phyloP scores from a whole-genome alignment of 2,888 invertebrate species.

The Hypsopygia costalis region DNA sequence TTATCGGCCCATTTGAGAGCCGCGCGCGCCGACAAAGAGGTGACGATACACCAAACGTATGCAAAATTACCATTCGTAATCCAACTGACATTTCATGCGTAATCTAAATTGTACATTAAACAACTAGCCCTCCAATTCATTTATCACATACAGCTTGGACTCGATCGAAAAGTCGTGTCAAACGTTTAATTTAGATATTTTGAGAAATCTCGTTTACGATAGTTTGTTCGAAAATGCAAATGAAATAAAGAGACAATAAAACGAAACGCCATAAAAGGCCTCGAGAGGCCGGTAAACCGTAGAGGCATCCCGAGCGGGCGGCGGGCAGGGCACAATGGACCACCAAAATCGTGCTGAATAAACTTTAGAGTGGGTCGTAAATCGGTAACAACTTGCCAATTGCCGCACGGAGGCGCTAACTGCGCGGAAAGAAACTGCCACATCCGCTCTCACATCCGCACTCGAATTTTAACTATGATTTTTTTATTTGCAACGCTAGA shows the following conservation, averaged over 20 bases:
- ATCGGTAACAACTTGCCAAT: constrained; percentile 76
- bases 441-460: constrained; percentile 76
- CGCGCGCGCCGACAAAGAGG: constrained; percentile 66
- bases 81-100: constrained; percentile 6
- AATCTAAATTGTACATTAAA: constrained; percentile 19
- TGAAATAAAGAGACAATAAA: constrained; percentile 64
- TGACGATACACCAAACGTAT: constrained; percentile 60
- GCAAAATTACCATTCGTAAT: constrained; percentile 29
- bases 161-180: constrained; percentile 31
- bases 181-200: constrained; percentile 32
- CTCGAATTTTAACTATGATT: constrained; percentile 48
- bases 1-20: constrained; percentile 61
- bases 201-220: constrained; percentile 45
- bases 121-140: constrained; percentile 13
- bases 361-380: constrained; percentile 72
- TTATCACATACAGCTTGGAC: constrained; percentile 1
- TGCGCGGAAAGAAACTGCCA: constrained; percentile 56
- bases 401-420: constrained; percentile 77
- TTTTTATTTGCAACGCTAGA: no score
- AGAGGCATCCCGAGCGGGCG: constrained; percentile 29
- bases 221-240: constrained; percentile 53
- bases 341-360: constrained; percentile 71
- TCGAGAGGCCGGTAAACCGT: constrained; percentile 51
- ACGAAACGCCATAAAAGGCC: constrained; percentile 53
- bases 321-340: constrained; percentile 65